Evolutionary conservation across 2,797 vertebrate genomes (phyloP), one percentile per base, ranked within the genome.

Genomic region (Philypnodon macrostomus): DNA sequence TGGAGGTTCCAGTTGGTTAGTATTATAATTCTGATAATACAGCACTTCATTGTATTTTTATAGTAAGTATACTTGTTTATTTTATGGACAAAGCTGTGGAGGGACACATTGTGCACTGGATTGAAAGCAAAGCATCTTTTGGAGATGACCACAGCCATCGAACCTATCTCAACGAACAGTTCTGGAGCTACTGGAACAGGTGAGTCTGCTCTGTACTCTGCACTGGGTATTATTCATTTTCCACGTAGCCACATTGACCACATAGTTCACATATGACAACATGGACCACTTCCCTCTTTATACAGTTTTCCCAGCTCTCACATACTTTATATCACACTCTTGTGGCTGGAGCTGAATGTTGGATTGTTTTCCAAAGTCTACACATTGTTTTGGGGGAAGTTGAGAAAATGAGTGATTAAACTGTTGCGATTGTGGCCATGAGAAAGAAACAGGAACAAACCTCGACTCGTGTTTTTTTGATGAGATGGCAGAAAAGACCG

Each of bases 161-260:
- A 40, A 90, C 91, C 13, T 97, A 99, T 76, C 90, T 99, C 67
- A 94, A 95, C 24, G 97, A 98, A 73, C 97, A 99, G 74, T 99
- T 99, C 83, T 99, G 97, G 97, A 98, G 97, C 86, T 99, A 99
- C 85, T 99, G 96, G 92, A 99, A 99, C 90, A 95, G 96, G 97
- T 96, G 26, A 67, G 73, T 27, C 26, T 12, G 15, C 1, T 7
- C 32, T 47, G 13, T 33, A 4, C 16, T 42, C 5, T 4, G 6
- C 19, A n/a, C n/a, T n/a, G n/a, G n/a, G n/a, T n/a, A n/a, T 24
- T 16, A 11, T 16, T 1, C 10, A 29, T 2, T 16, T 54, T 54
- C 49, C 4, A 8, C 24, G 23, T 5, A 5, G 13, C 12, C 36
- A 24, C 49, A 37, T 37, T 70, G 16, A 7, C 15, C 33, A 63